phyloP scores from a whole-genome alignment of 2,797 vertebrate species.

The Falco concolor region DNA sequence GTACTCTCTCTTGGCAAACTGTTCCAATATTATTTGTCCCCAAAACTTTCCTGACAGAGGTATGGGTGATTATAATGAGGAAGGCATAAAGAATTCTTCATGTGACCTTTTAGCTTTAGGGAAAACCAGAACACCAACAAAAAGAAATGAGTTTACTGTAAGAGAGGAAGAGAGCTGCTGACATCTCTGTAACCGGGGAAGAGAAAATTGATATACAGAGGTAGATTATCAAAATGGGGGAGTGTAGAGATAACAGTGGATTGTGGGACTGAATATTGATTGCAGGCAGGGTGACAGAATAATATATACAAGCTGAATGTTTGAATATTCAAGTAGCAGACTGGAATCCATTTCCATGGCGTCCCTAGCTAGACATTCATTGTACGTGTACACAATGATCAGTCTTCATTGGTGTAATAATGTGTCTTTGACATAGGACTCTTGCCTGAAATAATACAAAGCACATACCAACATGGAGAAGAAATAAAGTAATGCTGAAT shows the following conservation, averaged over 20 bases:
- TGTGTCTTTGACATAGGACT: background rate
- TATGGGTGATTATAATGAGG: background rate
- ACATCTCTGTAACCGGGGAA: background rate
- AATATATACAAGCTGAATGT: background rate
- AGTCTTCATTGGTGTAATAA: background rate
- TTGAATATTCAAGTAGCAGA: constrained; percentile 5
- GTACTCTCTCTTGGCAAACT: background rate
- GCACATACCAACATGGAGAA: background rate
- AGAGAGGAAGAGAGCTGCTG: background rate
- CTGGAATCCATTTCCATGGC: background rate
- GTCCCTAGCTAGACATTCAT: background rate
- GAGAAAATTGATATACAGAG: background rate
- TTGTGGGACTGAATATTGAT: constrained; percentile 19
- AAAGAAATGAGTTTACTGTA: background rate
- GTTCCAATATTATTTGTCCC: background rate
- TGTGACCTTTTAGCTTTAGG: background rate
- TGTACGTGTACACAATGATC: background rate
- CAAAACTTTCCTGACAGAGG: background rate
- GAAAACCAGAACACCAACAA: background rate
- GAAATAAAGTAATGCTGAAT: background rate
- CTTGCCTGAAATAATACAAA: background rate
- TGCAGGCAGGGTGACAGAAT: background rate
- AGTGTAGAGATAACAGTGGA: background rate
- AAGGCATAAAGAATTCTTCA: background rate
- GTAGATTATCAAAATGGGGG: background rate